Evolutionary conservation across 2,113 vertebrate genomes (phyloP).

Genomic region (Anthoscopus minutus): DNA sequence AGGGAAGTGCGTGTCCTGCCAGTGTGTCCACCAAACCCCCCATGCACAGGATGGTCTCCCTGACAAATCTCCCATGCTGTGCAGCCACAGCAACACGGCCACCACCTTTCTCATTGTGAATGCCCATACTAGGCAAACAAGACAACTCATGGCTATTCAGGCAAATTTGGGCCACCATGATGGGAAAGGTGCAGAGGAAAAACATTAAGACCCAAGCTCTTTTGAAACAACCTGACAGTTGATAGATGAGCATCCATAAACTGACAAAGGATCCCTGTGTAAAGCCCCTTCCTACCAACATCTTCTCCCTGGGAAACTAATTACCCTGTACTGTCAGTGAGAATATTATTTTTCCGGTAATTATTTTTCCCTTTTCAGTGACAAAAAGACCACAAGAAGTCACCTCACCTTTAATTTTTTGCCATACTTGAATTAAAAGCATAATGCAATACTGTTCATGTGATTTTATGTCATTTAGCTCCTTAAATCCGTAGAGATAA

Average conservation of each 20-base stretch:
- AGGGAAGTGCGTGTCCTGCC: background rate
- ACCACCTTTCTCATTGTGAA: slow-evolving; percentile 68
- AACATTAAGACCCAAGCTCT: slow-evolving; percentile 71
- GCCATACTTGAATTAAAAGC: background rate
- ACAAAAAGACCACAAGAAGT: slow-evolving; percentile 25
- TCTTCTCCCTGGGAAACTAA: slow-evolving; percentile 82
- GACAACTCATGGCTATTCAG: slow-evolving; percentile 68
- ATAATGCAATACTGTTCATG: background rate
- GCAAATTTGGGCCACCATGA: slow-evolving; percentile 74
- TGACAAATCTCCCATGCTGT: background rate
- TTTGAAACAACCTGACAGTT: slow-evolving; percentile 83
- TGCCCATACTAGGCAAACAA: slow-evolving; percentile 76
- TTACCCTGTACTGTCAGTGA: slow-evolving; percentile 68
- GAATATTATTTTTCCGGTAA: slow-evolving; percentile 77
- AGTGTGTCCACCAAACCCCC: background rate
- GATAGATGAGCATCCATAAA: slow-evolving; percentile 85
- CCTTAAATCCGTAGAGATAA: background rate
- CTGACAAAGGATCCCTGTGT: slow-evolving; percentile 76
- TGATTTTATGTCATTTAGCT: background rate
- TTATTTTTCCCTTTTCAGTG: slow-evolving; percentile 63
- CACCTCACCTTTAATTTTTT: background rate
- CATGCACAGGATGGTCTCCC: background rate
- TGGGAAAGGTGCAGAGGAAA: slow-evolving; percentile 78
- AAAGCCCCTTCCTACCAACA: slow-evolving; percentile 58
- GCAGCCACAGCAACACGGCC: slow-evolving; percentile 63